Evolutionary conservation across 2,797 vertebrate genomes (phyloP).

Genomic region (Coccyzus lansbergi): DNA sequence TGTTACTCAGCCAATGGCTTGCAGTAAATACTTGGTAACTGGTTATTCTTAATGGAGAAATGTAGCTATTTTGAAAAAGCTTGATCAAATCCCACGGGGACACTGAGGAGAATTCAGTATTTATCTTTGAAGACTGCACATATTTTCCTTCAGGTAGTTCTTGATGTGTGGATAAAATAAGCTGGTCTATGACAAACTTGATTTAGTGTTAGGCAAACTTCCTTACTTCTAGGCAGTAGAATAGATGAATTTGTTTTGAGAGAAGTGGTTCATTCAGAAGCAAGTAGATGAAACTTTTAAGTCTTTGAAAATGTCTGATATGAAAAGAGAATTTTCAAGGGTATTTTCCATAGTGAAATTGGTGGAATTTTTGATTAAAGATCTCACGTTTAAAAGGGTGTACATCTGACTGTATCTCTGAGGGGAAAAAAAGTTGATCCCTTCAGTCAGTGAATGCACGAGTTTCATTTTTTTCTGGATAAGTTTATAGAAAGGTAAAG

Average conservation of each 20-base stretch:
- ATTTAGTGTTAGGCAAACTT: neutral
- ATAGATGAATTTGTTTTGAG: neutral
- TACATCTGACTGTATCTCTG: neutral
- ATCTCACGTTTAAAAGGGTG: neutral
- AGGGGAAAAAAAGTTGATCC: neutral
- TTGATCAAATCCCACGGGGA: neutral
- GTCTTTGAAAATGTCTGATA: neutral
- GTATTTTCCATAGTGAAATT: neutral
- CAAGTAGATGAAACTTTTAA: neutral
- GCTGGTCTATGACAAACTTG: neutral
- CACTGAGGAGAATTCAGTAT: neutral
- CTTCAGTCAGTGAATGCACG: neutral
- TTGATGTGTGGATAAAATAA: neutral
- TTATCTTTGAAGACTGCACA: neutral
- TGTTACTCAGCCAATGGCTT: neutral
- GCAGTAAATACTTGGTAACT: neutral
- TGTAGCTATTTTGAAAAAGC: neutral
- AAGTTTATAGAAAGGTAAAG: neutral
- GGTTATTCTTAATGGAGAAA: slow-evolving; percentile 7
- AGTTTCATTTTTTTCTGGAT: neutral
- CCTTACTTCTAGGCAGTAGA: neutral
- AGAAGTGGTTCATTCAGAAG: neutral
- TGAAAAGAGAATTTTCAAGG: neutral
- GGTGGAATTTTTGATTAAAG: neutral
- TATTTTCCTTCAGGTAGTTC: neutral